Base-by-base conservation (phyloP, 2,888 invertebrate genomes). In the Parnassius smintheus region DNA sequence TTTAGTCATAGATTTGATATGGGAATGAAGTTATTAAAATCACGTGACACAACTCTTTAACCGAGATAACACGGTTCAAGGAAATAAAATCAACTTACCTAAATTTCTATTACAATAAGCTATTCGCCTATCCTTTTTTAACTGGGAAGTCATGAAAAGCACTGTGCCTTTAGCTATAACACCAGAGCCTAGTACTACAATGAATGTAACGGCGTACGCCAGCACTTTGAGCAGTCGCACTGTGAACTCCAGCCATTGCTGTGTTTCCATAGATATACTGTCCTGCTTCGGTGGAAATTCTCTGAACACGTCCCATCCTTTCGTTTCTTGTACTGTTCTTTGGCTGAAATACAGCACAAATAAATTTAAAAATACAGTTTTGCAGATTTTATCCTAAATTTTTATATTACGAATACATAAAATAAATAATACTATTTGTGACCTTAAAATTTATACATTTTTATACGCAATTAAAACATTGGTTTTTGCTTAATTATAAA, bases 291-390 rank as follows among this genome's bases (percentile, higher is more conserved):
- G 95, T 10, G 98, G 98, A 72, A 98, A 96, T 86, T 97, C 96
- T 80, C 98, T 93, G 92, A 98, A 98, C 65, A 98, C 98, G 93
- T 98, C 98, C 98, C 98, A 98, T 94, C 96, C 96, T 95, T 97
- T 97, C 74, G 96, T 96, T 18, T 64, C 64, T 85, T 96, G 95
- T 74, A 96, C 94, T 66, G 96, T 96, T 78, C 96, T 93, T 88
- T 95, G 95, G 81, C 96, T 96, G 92, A 50, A 93, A 92, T 69
- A 48, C 12, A 70, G 62, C 68, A 22, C 11, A 52, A n/a, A n/a
- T 12, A 35, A 35, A 35, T 7, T 35, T 35, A 35, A 35, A 35
- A 35, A 35, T 35, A 35, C 7, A 25, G 25, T 7, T 0, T 4
- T 3, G 25, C 4, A 2, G 25, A 25, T 25, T 25, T 25, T 25